A percentile compares a stretch with the other conserved stretches of the same genome.
phyloP scores from a whole-genome alignment of 2,113 vertebrate genomes.

The Nycticebus coucang region DNA sequence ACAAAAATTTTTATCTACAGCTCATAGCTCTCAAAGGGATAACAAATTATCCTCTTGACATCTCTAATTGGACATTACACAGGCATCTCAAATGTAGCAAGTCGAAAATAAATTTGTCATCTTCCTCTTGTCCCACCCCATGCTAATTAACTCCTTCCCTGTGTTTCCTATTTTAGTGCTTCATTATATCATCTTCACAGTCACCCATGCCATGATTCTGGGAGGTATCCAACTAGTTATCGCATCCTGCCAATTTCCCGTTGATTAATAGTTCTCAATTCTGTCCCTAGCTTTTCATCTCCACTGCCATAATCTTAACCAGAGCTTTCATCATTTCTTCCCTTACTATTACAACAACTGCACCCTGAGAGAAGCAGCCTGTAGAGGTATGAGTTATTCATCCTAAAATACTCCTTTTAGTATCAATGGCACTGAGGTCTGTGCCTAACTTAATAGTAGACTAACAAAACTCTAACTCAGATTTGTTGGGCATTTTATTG shows the following conservation, averaged over 20 bases:
- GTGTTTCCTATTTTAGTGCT: not conserved
- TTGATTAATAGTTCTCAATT: conserved; percentile 10
- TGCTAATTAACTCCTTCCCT: not conserved
- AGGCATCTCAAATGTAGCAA: not conserved
- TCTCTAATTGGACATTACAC: not conserved
- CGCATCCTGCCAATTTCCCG: not conserved
- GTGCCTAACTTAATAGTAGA: conserved; percentile 9
- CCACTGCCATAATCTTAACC: not conserved
- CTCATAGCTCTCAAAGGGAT: not conserved
- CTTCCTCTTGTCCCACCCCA: not conserved
- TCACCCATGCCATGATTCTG: not conserved
- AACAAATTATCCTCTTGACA: not conserved
- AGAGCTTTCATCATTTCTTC: not conserved
- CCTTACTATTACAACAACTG: conserved; percentile 16
- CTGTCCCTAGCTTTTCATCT: not conserved
- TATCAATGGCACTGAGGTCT: not conserved
- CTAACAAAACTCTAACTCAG: not conserved
- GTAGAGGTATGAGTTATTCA: not conserved
- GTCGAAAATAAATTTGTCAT: not conserved
- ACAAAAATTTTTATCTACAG: not conserved
- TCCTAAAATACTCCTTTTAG: not conserved
- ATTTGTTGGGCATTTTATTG: not conserved
- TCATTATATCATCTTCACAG: not conserved
- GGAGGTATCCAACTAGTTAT: not conserved
- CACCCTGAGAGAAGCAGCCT: not conserved